phyloP scores from a whole-genome alignment of 2,888 invertebrate species.

The Labia minor region DNA sequence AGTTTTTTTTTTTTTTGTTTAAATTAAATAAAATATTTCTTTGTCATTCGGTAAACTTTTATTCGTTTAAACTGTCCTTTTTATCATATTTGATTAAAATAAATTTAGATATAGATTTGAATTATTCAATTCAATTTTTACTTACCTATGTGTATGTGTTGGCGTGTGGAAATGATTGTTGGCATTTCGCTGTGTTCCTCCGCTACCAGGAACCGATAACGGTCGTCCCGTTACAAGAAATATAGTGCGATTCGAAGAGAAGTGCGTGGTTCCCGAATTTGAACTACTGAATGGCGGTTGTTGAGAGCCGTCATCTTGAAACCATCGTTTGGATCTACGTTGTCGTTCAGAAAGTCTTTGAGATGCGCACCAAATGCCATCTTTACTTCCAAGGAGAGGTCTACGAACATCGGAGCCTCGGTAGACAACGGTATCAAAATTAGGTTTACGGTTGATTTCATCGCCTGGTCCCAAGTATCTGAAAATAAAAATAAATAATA shows the following conservation, averaged over 20 bases:
- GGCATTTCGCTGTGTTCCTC: neutral
- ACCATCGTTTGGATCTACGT: conserved; percentile 50
- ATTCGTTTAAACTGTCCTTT: no score
- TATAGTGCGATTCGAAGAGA: neutral
- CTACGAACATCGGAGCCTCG: conserved; percentile 61
- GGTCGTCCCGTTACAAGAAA: conserved; percentile 14
- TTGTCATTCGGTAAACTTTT: no score
- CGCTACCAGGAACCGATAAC: neutral
- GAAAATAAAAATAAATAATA: neutral
- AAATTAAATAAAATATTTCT: no score
- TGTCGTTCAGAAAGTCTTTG: neutral
- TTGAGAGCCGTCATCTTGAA: conserved; percentile 47
- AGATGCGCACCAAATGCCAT: neutral
- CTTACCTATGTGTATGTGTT: neutral
- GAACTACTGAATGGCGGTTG: neutral
- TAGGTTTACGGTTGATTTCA: conserved; percentile 36
- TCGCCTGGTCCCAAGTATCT: conserved; percentile 17
- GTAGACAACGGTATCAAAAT: conserved; percentile 76
- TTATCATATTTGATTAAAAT: no score
- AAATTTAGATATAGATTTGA: no score
- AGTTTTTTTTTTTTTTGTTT: no score
- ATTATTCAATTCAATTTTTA: no score
- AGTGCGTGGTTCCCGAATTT: neutral
- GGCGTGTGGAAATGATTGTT: neutral
- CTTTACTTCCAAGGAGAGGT: conserved; percentile 35